Evolutionary conservation across 2,797 vertebrate genomes (phyloP).

Genomic region (Limnodromus scolopaceus): DNA sequence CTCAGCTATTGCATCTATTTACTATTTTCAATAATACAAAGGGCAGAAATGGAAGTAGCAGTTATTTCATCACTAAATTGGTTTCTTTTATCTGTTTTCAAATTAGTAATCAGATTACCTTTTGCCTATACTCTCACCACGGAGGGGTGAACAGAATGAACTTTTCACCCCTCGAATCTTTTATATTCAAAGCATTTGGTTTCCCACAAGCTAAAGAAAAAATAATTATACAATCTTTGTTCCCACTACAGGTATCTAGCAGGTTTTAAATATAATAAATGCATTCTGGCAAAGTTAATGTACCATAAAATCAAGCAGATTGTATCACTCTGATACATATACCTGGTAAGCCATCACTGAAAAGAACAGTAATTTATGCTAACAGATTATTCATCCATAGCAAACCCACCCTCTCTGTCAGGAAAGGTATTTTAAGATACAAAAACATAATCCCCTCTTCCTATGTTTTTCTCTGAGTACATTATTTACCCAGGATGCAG

Average conservation of each 20-base stretch:
- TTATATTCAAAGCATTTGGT: constrained; percentile 50
- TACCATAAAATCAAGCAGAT: constrained; percentile 65
- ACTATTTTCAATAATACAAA: constrained; percentile 31
- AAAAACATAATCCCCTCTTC: constrained; percentile 32
- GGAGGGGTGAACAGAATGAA: constrained; percentile 31
- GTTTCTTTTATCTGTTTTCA: constrained; percentile 60
- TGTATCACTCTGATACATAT: constrained; percentile 45
- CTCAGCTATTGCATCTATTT: constrained; percentile 54
- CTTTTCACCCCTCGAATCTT: constrained; percentile 53
- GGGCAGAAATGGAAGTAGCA: constrained; percentile 1
- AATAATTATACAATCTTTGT: constrained; percentile 66
- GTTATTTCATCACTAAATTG: constrained; percentile 44
- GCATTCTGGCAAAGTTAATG: constrained; percentile 65
- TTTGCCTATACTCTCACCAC: constrained; percentile 10
- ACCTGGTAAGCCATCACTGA: constrained; percentile 25
- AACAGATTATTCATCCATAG: constrained; percentile 34
- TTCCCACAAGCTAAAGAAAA: constrained; percentile 49
- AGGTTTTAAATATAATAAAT: constrained; percentile 70
- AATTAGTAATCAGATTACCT: constrained; percentile 54
- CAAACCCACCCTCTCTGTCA: constrained; percentile 31
- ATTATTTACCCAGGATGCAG: constrained; percentile 31
- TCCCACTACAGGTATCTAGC: constrained; percentile 54
- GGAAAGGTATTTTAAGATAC: constrained; percentile 9
- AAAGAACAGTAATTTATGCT: constrained; percentile 66
- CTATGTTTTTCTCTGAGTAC: background rate